A percentile compares a stretch with the other conserved stretches of the same genome.
phyloP scores from a whole-genome alignment of 2,888 invertebrate genomes.

The Endotricha flammealis region DNA sequence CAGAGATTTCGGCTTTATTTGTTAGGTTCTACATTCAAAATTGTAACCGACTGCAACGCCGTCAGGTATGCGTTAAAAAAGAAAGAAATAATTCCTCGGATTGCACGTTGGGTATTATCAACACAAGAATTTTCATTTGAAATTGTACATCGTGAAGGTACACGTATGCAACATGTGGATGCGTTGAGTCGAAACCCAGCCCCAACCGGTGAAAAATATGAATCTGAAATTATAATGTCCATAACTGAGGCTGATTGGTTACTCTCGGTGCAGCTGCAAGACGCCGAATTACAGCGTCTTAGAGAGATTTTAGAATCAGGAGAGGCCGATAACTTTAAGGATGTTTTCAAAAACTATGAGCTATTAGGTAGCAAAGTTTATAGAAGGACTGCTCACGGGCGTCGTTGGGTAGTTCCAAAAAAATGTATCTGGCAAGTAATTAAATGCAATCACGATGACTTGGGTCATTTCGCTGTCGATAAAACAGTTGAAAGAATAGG shows the following conservation, averaged over 20 bases:
- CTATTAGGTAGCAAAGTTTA: constrained; percentile 21
- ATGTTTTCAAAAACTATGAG: constrained; percentile 24
- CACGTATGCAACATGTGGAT: constrained; percentile 23
- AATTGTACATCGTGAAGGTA: constrained; percentile 17
- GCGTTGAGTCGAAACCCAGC: constrained; percentile 19
- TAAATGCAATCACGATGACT: no score
- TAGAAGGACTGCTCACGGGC: no score
- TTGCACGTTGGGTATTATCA: constrained; percentile 22
- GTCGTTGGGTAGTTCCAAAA: no score
- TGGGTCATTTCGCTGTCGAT: no score
- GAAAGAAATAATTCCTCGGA: constrained; percentile 25
- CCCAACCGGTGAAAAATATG: constrained; percentile 16
- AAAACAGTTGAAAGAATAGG: no score
- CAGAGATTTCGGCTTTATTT: constrained; percentile 35
- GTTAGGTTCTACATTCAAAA: no score
- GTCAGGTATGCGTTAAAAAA: constrained; percentile 20
- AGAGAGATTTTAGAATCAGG: constrained; percentile 20
- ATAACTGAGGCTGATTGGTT: constrained; percentile 24
- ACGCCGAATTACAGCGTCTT: constrained; percentile 13
- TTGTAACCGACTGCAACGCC: constrained; percentile 25
- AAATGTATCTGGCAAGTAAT: no score
- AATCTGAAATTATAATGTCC: constrained; percentile 13
- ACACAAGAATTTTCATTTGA: constrained; percentile 24
- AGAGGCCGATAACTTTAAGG: constrained; percentile 19
- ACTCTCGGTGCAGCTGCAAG: constrained; percentile 24